Evolutionary conservation across 2,888 invertebrate genomes (phyloP).

Genomic region (Phytoseiulus persimilis): DNA sequence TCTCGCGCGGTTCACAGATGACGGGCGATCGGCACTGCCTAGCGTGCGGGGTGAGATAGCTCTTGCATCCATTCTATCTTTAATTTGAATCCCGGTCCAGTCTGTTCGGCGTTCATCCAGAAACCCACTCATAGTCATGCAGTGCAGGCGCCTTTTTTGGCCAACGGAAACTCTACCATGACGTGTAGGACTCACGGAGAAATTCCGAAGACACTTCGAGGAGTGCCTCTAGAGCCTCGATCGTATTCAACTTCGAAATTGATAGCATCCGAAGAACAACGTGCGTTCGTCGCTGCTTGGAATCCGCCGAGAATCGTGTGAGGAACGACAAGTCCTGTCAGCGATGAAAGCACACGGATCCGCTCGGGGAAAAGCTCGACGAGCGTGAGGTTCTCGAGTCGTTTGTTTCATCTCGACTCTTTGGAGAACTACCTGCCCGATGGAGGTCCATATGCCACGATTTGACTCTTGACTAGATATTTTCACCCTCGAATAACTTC

Average conservation of each 20-base stretch:
- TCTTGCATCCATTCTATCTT: background rate
- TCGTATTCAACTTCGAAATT: no score
- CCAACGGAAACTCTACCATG: no score
- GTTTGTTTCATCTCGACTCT: background rate
- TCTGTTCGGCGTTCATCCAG: background rate
- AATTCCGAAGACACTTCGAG: no score
- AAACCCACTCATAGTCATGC: background rate
- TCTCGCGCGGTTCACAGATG: background rate
- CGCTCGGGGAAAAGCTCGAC: background rate
- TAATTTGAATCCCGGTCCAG: background rate
- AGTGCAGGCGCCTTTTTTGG: no score
- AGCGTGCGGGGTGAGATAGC: background rate
- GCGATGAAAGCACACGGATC: no score
- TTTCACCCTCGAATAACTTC: background rate
- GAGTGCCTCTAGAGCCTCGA: no score
- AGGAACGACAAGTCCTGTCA: no score
- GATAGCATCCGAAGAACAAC: no score
- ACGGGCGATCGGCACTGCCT: background rate
- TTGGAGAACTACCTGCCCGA: background rate
- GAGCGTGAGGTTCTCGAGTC: background rate
- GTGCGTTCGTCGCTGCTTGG: no score
- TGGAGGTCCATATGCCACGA: background rate
- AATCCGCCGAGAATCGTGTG: no score
- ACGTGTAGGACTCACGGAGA: no score
- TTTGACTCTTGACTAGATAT: background rate